A percentile compares a stretch with the other conserved stretches of the same genome.
These are phyloP conservation scores for Dasypus novemcinctus DNA, from an alignment of 2,113 vertebrate genomes.

Conservation along the genomic window DNA sequence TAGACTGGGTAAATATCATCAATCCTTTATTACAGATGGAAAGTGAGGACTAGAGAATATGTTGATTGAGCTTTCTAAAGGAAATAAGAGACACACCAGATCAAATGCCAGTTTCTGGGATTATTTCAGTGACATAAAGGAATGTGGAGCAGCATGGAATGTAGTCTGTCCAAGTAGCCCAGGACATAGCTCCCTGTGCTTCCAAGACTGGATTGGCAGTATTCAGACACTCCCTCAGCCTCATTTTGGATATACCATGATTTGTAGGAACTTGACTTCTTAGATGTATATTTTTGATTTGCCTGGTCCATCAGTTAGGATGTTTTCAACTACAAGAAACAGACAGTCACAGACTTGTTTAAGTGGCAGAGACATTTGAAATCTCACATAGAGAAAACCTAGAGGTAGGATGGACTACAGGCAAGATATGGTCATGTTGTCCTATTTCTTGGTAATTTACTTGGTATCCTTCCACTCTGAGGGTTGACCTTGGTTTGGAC, in stretches of 20 bases:
- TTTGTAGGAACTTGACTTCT: not conserved
- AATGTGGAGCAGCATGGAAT: not conserved
- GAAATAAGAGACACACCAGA: not conserved
- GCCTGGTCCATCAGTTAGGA: not conserved
- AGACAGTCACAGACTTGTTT: not conserved
- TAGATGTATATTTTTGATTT: not conserved
- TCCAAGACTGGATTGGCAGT: not conserved
- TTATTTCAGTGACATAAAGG: not conserved
- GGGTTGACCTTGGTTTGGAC: not conserved
- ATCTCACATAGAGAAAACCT: not conserved
- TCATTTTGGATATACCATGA: not conserved
- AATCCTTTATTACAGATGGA: not conserved
- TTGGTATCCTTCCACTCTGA: not conserved
- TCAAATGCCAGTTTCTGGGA: not conserved
- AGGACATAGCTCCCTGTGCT: not conserved
- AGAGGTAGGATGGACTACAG: not conserved
- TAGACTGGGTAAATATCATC: not conserved
- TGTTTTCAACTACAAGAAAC: not conserved
- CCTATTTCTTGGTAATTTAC: not conserved
- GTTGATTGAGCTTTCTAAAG: not conserved
- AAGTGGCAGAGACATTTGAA: not conserved
- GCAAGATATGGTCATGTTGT: not conserved
- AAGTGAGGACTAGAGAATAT: not conserved
- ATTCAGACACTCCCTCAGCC: not conserved
- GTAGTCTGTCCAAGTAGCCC: not conserved